Percentiles rank a stretch among this genome's conserved stretches.
These are phyloP conservation scores for Tylochromis polylepis DNA, from an alignment of 2,113 vertebrate genomes.

Conservation along the genomic window DNA sequence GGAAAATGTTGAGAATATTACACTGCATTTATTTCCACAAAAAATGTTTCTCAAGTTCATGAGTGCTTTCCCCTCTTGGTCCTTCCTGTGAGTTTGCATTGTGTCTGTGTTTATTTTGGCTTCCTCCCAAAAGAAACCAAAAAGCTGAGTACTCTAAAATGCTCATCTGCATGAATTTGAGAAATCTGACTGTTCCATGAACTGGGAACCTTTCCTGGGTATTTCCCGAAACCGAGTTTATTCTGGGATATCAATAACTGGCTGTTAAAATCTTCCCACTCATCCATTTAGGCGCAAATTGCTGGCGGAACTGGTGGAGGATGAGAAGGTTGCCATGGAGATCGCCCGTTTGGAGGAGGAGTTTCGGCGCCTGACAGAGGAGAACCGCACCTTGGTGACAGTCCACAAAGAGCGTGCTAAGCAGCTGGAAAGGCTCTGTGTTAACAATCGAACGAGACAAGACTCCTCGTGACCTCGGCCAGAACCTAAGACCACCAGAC, in stretches of 20 bases:
- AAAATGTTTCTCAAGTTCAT: neutral
- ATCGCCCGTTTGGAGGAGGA: conserved; percentile 86
- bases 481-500: conserved; percentile 32
- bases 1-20: neutral
- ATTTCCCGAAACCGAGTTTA: neutral
- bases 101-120: neutral
- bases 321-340: conserved; percentile 84
- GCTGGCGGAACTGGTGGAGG: conserved; percentile 88
- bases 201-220: neutral
- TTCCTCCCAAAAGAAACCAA: neutral
- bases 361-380: conserved; percentile 86
- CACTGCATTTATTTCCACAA: neutral
- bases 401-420: conserved; percentile 85
- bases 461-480: conserved; percentile 85
- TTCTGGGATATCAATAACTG: neutral
- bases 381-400: conserved; percentile 85
- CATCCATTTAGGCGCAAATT: conserved; percentile 80
- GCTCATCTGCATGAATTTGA: neutral
- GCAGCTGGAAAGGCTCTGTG: conserved; percentile 88
- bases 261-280: neutral
- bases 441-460: conserved; percentile 81
- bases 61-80: neutral
- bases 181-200: neutral
- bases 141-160: neutral
- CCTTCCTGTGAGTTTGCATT: neutral